Percentiles rank a stretch among this genome's conserved stretches.
Conservation (phyloP, 2,888 invertebrate genomes). For the Chorisops tibialis region DNA sequence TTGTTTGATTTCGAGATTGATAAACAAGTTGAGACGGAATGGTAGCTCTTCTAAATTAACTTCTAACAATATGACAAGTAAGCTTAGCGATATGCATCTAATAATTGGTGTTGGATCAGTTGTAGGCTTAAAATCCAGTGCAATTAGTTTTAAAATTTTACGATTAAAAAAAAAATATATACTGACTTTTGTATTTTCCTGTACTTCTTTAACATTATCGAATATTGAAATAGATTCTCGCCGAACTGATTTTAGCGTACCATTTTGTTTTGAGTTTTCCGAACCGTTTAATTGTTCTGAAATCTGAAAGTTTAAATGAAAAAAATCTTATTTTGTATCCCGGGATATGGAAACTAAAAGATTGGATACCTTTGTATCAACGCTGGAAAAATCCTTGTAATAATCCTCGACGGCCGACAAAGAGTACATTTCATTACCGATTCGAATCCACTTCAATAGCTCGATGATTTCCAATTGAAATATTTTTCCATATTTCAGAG, state of each 20-base stretch:
- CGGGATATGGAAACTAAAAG: too few relatives aligned
- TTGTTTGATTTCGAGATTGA: neutral
- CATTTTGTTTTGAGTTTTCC: neutral
- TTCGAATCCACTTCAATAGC: conserved; percentile 44
- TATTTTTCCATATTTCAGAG: conserved; percentile 38
- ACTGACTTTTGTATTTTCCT: conserved; percentile 36
- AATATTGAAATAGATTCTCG: conserved; percentile 49
- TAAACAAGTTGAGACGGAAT: conserved; percentile 12
- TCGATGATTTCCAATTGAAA: conserved; percentile 43
- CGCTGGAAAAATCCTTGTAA: conserved; percentile 38
- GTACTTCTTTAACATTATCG: conserved; percentile 39
- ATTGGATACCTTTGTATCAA: conserved; percentile 41
- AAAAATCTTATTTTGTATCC: neutral
- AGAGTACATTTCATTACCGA: conserved; percentile 42
- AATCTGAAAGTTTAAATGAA: neutral
- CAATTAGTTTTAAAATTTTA: neutral
- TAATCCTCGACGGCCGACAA: conserved; percentile 39
- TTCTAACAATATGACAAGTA: conserved; percentile 42
- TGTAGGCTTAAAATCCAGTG: conserved; percentile 30
- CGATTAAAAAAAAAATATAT: neutral
- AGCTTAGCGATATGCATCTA: conserved; percentile 44
- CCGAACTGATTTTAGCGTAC: conserved; percentile 32
- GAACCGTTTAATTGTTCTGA: neutral
- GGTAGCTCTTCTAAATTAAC: conserved; percentile 38
- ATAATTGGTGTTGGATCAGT: conserved; percentile 41